phyloP scores from a whole-genome alignment of 2,888 invertebrate species.

The Perizoma affinitatum region DNA sequence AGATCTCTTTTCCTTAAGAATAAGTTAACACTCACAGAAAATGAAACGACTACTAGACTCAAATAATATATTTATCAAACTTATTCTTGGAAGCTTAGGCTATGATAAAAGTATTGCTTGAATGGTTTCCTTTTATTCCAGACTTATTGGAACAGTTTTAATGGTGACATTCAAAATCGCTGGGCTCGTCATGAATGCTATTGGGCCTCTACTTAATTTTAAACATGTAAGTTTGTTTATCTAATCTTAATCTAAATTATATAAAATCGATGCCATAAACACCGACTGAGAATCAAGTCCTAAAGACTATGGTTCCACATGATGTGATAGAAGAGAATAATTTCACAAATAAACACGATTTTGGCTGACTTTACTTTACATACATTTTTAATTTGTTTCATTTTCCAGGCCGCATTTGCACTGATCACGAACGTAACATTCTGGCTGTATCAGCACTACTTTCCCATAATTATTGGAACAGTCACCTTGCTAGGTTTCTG shows the following conservation, averaged over 20 bases:
- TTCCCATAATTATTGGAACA: conserved; percentile 25
- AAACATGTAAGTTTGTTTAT: conserved; percentile 20
- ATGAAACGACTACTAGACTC: too few relatives aligned
- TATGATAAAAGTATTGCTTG: background rate
- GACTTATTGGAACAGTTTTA: conserved; percentile 26
- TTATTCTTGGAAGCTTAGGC: too few relatives aligned
- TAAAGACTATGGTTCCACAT: too few relatives aligned
- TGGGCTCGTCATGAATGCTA: conserved; percentile 9
- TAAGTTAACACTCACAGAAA: too few relatives aligned
- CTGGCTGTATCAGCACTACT: conserved; percentile 24
- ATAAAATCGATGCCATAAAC: too few relatives aligned
- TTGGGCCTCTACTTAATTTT: conserved; percentile 16
- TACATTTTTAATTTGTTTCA: background rate
- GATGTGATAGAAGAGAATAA: too few relatives aligned
- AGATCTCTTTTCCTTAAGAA: too few relatives aligned
- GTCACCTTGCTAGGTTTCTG: conserved; percentile 22
- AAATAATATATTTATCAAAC: too few relatives aligned
- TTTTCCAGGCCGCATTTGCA: conserved; percentile 28
- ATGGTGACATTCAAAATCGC: conserved; percentile 22
- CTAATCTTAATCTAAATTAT: too few relatives aligned
- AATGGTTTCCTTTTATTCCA: conserved; percentile 13
- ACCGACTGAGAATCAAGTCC: too few relatives aligned
- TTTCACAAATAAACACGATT: too few relatives aligned
- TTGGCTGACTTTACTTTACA: too few relatives aligned
- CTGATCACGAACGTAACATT: conserved; percentile 11